Base-by-base conservation (phyloP, 2,888 invertebrate genomes). In the Choreutis nemorana region DNA sequence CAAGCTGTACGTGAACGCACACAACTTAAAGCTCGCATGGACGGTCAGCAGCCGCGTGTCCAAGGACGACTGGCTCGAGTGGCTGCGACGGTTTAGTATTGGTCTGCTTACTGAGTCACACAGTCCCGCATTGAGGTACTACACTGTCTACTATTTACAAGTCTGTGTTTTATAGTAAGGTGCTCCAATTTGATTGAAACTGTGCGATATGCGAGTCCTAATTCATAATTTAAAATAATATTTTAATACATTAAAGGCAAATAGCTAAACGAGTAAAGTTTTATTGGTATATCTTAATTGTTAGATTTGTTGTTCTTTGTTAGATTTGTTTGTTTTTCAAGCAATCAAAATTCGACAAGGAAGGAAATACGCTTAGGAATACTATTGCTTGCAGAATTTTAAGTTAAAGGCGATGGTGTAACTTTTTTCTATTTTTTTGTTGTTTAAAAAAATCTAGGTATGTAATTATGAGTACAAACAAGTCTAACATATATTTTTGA, bases 11-110 rank as follows among this genome's bases (percentile, higher is more conserved):
- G 92, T 95, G 7, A 90, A 90, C 16, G 88, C 91, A 3, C 84
- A 86, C 13, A 93, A 91, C 58, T 73, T 97, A 24, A 92, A 94
- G 56, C 83, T 90, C 44, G 92, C 94, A 0, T 94, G 96, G 92
- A 90, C 91, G n/a, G 92, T 94, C 1, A 90, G 90, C 14, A 83
- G 94, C 30, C 83, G 95, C 35, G 95, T 97, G 0, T 96, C 96
- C 1, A 96, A 96, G 61, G 98, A 99, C 48, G 99, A 99, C 67
- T 99, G 99, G 99, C 81, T 97, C 26, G 97, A 98, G 61, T 99
- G 98, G 99, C 68, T 98, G 28, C 82, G 94, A 23, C 84, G 94
- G 23, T 81, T 99, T 33, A 94, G 95, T 35, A 92, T 96, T 39
- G 97, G 96, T 29, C 79, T 99, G 15, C 81, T 99, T 5, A 95